A percentile compares a stretch with the other conserved stretches of the same genome.
Conservation (phyloP, 1,140 invertebrate genomes). For the Papilio glaucus region DNA sequence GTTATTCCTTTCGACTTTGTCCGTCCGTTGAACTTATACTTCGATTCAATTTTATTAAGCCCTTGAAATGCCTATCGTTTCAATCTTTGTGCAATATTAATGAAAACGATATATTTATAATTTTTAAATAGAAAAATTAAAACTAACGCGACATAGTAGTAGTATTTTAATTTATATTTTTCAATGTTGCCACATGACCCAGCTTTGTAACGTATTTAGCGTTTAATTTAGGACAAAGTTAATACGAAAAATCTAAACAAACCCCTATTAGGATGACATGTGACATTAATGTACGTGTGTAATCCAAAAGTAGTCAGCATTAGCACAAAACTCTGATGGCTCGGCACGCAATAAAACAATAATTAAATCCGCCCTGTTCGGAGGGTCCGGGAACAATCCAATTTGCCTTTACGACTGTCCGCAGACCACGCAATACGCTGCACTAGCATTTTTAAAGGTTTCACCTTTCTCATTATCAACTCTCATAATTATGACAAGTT, state of each 20-base stretch:
- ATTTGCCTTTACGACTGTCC: constrained; percentile 67
- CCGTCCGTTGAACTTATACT: neutral
- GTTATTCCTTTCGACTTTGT: neutral
- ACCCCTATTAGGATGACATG: neutral
- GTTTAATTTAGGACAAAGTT: too few species aligned
- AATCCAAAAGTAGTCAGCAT: constrained; percentile 47
- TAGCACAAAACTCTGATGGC: constrained; percentile 45
- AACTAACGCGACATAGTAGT: too few species aligned
- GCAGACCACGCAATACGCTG: constrained; percentile 27
- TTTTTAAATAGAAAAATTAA: too few species aligned
- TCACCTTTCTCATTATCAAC: neutral
- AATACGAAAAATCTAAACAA: too few species aligned
- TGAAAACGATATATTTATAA: too few species aligned
- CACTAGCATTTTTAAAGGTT: constrained; percentile 34
- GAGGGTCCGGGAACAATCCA: constrained; percentile 62
- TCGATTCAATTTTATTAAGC: too few species aligned
- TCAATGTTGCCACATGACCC: neutral
- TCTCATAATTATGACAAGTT: too few species aligned
- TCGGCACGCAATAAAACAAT: constrained; percentile 66
- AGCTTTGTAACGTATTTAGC: too few species aligned
- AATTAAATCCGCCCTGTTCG: constrained; percentile 59
- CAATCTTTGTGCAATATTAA: too few species aligned
- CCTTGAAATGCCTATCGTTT: too few species aligned
- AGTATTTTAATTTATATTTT: too few species aligned
- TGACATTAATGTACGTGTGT: constrained; percentile 1